Evolutionary conservation across 2,113 vertebrate genomes (phyloP), one percentile per base, ranked within the genome.

Genomic region (Sorex araneus): DNA sequence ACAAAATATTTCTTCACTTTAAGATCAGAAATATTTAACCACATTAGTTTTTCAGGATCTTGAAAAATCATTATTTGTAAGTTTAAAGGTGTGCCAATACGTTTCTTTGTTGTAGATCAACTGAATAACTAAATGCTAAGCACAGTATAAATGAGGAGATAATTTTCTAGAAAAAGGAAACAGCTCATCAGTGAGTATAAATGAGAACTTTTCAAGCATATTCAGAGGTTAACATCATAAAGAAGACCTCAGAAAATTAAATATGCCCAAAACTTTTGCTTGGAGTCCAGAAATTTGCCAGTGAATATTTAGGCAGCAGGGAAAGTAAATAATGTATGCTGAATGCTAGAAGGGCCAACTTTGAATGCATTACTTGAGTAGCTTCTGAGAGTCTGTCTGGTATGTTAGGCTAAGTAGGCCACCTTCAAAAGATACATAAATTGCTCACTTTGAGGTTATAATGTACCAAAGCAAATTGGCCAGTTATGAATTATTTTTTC

Each of bases 241-340:
- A 73, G 7, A 77, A 74, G 36, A 91, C 13, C 23, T 71, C 81
- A 64, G 25, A 79, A 8, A 86, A 75, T n/a, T 34, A 87, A 76
- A 85, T n/a, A 87, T 73, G 15, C 12, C 18, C 18, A 84, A 45
- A 36, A 3, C 63, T 34, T 92, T 11, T 6, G 27, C 2, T 19
- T 71, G 4, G 77, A 81, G 3, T 77, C 36, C 50, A 80, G 28
- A 81, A 74, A 78, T 85, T 63, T 94, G 40, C 43, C 74, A 92
- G 30, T 23, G 23, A 50, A 66, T 94, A 77, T 63, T n/a, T 67
- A 43, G 89, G 43, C 78, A 34, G 57, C 67, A 90, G 30, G 69
- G 50, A 88, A 93, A 76, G 80, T 89, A 45, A 88, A 83, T 60
- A 60, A 92, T 60, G 9, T 50, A 87, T 60, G 50, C 9, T 50